Base-by-base conservation (phyloP, 2,113 vertebrate genomes). In the Pelodiscus sinensis region DNA sequence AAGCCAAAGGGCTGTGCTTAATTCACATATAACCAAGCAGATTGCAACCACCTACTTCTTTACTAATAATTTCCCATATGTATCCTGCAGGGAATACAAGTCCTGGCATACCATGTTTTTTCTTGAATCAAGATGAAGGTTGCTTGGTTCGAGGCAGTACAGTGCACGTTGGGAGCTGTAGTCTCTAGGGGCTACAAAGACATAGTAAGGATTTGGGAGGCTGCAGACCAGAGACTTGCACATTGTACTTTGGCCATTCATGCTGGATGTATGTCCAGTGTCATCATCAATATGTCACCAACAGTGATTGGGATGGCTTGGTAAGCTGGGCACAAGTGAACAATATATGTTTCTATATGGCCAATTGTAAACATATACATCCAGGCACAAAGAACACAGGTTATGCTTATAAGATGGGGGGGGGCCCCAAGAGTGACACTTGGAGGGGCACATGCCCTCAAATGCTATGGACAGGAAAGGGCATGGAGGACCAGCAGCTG, bases 1-100 rank as follows among this genome's bases (percentile, higher is more conserved):
- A n/a, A 88, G 35, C 56, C 11, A 14, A 29, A 86, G 55, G 55
- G 24, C 0, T 80, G 8, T 57, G 56, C n/a, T 82, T 94, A 88
- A 94, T 95, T 92, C 95, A 90, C 82, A 65, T 51, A 56, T 87
- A 82, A 91, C 90, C 85, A 91, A 95, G 52, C 25, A 89, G 91
- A 94, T 79, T 1, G 9, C 79, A 93, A 82, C 90, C 90, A 90
- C 68, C 57, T 94, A 96, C 82, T 86, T 79, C 81, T 68, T 57
- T 86, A 81, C 94, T 94, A 25, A 22, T 6, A 44, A 44, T 44
- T 44, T 44, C 44, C 35, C 73, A 50, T 25, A 10, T 50, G 21
- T 88, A 92, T 51, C 51, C 79, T 92, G 11, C 79, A 85, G 84
- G 73, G 29, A 81, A 79, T 94, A 0, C 71, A 75, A 0, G 1